Percentiles rank a stretch among this genome's conserved stretches.
phyloP scores from a whole-genome alignment of 2,888 invertebrate species.

The Latrodectus hesperus region DNA sequence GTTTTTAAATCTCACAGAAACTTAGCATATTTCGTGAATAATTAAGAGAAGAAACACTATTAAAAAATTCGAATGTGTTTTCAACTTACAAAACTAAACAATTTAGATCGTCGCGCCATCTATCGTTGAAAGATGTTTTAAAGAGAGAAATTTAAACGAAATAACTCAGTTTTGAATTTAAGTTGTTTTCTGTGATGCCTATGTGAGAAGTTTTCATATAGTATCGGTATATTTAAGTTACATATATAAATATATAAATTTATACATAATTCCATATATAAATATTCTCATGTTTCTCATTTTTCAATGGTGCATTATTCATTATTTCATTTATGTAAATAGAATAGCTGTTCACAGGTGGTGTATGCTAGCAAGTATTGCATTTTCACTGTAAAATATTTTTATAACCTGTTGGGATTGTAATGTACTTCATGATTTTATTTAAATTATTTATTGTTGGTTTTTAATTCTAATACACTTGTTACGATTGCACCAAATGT shows the following conservation, averaged over 20 bases:
- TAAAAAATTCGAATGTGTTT: too few relatives aligned
- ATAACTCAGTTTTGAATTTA: too few relatives aligned
- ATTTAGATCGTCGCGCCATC: too few relatives aligned
- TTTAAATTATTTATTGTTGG: slow-evolving; percentile 2
- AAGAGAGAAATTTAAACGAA: too few relatives aligned
- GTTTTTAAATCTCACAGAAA: too few relatives aligned
- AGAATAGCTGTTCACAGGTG: neutral
- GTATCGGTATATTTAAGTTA: neutral
- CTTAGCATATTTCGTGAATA: too few relatives aligned
- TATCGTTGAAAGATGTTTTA: too few relatives aligned
- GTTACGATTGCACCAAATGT: neutral
- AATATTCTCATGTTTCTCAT: neutral
- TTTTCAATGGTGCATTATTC: neutral
- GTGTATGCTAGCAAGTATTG: neutral
- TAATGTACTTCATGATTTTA: neutral
- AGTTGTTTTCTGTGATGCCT: too few relatives aligned
- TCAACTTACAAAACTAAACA: too few relatives aligned
- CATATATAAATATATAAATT: neutral
- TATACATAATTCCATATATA: neutral
- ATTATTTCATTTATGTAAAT: neutral
- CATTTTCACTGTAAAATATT: neutral
- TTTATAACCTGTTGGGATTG: neutral
- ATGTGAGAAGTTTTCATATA: too few relatives aligned
- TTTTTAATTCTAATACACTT: neutral
- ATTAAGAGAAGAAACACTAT: too few relatives aligned